phyloP scores from a whole-genome alignment of 2,113 vertebrate species.

The Eonycteris spelaea region DNA sequence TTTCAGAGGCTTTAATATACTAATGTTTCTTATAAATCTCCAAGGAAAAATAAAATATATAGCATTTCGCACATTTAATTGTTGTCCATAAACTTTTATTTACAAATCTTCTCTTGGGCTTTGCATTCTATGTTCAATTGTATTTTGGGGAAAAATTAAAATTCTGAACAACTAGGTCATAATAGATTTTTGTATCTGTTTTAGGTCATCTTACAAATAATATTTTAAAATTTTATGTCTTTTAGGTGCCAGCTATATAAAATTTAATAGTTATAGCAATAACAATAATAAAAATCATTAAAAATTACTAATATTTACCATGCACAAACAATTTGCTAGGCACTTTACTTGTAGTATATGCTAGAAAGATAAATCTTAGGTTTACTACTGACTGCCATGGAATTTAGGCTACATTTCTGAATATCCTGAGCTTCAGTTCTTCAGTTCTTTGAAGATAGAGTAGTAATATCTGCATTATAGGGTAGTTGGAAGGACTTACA shows the following conservation, averaged over 20 bases:
- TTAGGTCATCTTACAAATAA: neutral
- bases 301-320: conserved; percentile 16
- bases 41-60: neutral
- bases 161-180: neutral
- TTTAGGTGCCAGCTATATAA: neutral
- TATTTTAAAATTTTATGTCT: neutral
- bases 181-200: neutral
- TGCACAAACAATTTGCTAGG: neutral
- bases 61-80: neutral
- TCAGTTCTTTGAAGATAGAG: neutral
- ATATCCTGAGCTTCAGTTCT: neutral
- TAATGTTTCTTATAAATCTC: neutral
- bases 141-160: neutral
- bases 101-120: neutral
- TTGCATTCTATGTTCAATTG: neutral
- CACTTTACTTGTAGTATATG: neutral
- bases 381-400: neutral
- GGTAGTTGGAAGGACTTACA: neutral
- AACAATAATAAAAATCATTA: conserved; percentile 3
- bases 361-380: neutral
- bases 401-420: neutral
- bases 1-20: conserved; percentile 10
- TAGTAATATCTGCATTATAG: neutral
- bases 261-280: neutral
- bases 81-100: neutral